Evolutionary conservation across 2,797 vertebrate species (phyloP).

Genomic region (Pseudochirops cupreus): DNA sequence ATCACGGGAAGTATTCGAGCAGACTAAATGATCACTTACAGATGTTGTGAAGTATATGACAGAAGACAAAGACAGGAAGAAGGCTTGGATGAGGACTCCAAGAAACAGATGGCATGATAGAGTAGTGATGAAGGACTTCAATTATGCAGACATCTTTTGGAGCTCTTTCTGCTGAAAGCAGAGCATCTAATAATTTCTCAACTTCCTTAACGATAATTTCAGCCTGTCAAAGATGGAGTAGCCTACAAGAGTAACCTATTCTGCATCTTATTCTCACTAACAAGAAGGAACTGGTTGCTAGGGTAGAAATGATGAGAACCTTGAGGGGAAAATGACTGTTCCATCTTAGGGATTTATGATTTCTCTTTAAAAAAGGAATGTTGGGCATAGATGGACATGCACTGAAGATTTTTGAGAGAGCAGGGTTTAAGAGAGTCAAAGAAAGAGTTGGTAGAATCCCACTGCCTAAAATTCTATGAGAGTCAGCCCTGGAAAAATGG

Average conservation of each 20-base stretch:
- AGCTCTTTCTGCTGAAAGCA: neutral
- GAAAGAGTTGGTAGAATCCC: neutral
- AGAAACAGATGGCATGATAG: neutral
- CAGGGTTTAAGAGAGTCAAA: neutral
- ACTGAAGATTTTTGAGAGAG: neutral
- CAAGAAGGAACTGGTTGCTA: neutral
- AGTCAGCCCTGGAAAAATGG: neutral
- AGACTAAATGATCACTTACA: neutral
- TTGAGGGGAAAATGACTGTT: neutral
- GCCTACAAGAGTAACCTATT: neutral
- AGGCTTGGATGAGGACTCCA: neutral
- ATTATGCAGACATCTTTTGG: neutral
- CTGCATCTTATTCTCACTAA: neutral
- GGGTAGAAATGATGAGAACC: neutral
- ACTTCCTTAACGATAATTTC: neutral
- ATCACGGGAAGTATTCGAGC: neutral
- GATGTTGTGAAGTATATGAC: neutral
- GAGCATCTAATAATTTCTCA: neutral
- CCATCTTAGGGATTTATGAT: neutral
- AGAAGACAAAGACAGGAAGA: neutral
- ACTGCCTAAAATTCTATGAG: neutral
- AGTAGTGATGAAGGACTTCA: slow-evolving; percentile 1
- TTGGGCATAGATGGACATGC: neutral
- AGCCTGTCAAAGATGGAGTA: neutral
- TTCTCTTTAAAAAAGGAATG: neutral